Evolutionary conservation across 35 echinoderm and acorn worm genomes (phyloP).

Genomic region (Anneissia japonica): DNA sequence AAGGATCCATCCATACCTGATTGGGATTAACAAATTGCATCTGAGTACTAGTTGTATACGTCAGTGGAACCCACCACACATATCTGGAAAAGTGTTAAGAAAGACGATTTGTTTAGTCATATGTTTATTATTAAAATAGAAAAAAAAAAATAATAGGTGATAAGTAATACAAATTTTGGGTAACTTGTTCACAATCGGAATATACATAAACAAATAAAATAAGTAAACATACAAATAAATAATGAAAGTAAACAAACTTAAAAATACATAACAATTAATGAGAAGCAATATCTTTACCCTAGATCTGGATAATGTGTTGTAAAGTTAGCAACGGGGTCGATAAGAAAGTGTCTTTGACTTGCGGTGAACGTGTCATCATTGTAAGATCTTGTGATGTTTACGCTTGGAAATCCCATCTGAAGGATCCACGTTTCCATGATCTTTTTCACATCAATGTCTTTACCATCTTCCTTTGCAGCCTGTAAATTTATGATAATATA

Average conservation of each 20-base stretch:
- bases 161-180: too few relatives aligned
- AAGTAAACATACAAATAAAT: too few relatives aligned
- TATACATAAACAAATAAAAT: too few relatives aligned
- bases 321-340: constrained; percentile 41
- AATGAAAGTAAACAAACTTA: not conserved
- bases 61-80: constrained; percentile 24
- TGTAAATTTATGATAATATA: too few relatives aligned
- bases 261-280: not conserved
- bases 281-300: constrained; percentile 10
- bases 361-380: constrained; percentile 12
- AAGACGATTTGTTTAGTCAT: too few relatives aligned
- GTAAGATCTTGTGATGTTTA: constrained; percentile 42
- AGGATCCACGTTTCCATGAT: constrained; percentile 66
- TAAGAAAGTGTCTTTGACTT: constrained; percentile 52
- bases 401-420: constrained; percentile 58
- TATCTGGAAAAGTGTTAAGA: not conserved
- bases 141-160: too few relatives aligned
- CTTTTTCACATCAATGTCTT: constrained; percentile 36
- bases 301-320: constrained; percentile 32
- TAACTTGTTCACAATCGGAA: too few relatives aligned
- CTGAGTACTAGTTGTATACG: not conserved
- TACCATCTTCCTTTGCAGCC: constrained; percentile 41
- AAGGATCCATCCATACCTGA: constrained; percentile 14
- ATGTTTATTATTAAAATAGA: too few relatives aligned
- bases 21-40: not conserved